Base-by-base conservation (phyloP, 2,113 vertebrate species). In the Leiothrix lutea region DNA sequence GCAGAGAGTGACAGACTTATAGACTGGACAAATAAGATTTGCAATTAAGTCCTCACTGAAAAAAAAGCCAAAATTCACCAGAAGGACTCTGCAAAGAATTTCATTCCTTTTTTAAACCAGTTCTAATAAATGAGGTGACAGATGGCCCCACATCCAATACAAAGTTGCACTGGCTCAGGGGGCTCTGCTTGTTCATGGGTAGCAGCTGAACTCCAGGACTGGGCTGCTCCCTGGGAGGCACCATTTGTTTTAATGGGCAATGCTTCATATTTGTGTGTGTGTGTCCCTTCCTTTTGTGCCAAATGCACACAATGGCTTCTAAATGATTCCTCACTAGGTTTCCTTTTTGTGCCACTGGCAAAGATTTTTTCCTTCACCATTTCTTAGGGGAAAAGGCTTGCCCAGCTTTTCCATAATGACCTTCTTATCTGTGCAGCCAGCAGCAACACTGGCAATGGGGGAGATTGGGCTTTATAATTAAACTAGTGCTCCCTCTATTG, bases 401-500 rank as follows among this genome's bases (percentile, higher is more conserved):
- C 73, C 79, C 16, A 80, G 54, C 26, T 96, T 91, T 92, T 62
- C 62, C 31, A 16, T 93, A 93, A 88, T 64, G 85, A 71, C 79
- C 56, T 91, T 24, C 73, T 95, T 96, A 95, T 94, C 95, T 86
- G 74, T 15, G 44, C 81, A 62, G 67, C 71, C 96, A 95, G 96
- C 38, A 86, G 85, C 67, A 64, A 33, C 60, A 0, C 7, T 66
- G 93, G 71, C 92, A 93, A 58, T 17, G 58, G 51, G 33, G 54
- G 47, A 88, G 75, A 92, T 77, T 47, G 78, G 58, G 33, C 77
- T 94, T 90, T 54, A 45, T 90, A 90, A 95, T 96, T 93, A 91
- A 96, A 95, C 54, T 86, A 94, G 90, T 91, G 90, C 94, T 96
- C 90, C 96, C 95, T 95, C 93, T 97, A 71, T 93, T 96, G 95